A percentile compares a stretch with the other conserved stretches of the same genome.
Conservation (phyloP, 2,888 invertebrate species). For the Leistus spinibarbis region DNA sequence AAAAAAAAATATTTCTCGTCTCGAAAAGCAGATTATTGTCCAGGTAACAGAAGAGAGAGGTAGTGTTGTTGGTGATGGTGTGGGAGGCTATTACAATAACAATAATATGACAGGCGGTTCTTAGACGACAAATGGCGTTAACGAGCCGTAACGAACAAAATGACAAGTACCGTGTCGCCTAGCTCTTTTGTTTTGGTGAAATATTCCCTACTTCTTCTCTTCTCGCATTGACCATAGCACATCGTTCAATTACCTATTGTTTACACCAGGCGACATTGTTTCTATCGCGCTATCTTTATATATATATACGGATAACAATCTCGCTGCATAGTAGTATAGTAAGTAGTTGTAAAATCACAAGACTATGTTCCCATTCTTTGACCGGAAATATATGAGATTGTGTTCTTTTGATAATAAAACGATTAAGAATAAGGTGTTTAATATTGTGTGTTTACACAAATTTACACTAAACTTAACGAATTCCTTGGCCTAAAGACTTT, state of each 20-base stretch:
- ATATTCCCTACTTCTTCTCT: not conserved
- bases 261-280: not conserved
- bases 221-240: not conserved
- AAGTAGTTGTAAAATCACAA: not conserved
- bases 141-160: slow-evolving; percentile 38
- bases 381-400: not conserved
- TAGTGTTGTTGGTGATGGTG: not conserved
- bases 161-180: slow-evolving; percentile 33
- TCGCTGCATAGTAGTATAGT: not conserved
- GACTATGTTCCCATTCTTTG: not conserved
- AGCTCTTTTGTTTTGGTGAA: slow-evolving; percentile 20
- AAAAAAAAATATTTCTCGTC: not conserved
- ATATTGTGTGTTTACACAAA: not conserved
- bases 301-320: not conserved
- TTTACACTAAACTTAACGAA: not conserved
- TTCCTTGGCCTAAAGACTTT: too few species aligned
- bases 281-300: not conserved
- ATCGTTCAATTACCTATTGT: not conserved
- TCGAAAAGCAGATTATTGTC: not conserved
- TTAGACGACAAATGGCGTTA: slow-evolving; percentile 4
- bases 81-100: not conserved
- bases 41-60: not conserved
- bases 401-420: not conserved
- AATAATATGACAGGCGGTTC: not conserved
- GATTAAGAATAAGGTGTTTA: not conserved